A percentile compares a stretch with the other conserved stretches of the same genome.
Evolutionary conservation across 2,113 vertebrate species (phyloP).

Genomic region (Pteropus alecto): DNA sequence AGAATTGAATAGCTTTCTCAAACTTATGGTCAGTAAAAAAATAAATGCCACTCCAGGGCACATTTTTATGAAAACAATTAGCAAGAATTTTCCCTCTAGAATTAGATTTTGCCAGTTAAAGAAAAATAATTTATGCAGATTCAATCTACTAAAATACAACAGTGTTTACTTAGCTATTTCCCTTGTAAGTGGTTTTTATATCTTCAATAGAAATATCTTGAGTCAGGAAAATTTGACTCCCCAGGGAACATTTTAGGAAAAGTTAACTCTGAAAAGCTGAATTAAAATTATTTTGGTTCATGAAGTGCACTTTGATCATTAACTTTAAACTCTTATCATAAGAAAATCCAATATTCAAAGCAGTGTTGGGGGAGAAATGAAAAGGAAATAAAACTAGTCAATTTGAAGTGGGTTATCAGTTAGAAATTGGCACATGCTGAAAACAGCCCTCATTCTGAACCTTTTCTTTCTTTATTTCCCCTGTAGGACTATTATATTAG

Average conservation of each 20-base stretch:
- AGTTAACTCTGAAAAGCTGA: slow-evolving; percentile 26
- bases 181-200: slow-evolving; percentile 43
- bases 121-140: slow-evolving; percentile 63
- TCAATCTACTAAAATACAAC: slow-evolving; percentile 58
- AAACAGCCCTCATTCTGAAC: slow-evolving; percentile 2
- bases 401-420: slow-evolving; percentile 13
- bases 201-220: slow-evolving; percentile 40
- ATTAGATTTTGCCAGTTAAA: slow-evolving; percentile 68
- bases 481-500: background rate
- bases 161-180: slow-evolving; percentile 58
- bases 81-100: background rate
- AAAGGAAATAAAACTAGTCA: background rate
- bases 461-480: background rate
- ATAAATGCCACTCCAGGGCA: slow-evolving; percentile 37
- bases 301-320: slow-evolving; percentile 52
- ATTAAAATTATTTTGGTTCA: slow-evolving; percentile 49
- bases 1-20: slow-evolving; percentile 47
- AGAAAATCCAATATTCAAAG: slow-evolving; percentile 47
- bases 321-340: background rate
- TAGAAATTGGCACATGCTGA: background rate
- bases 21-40: slow-evolving; percentile 46
- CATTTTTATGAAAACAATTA: slow-evolving; percentile 65
- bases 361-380: slow-evolving; percentile 2
- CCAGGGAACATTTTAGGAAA: slow-evolving; percentile 6
- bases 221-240: slow-evolving; percentile 53